A percentile compares a stretch with the other conserved stretches of the same genome.
Evolutionary conservation across 2,888 invertebrate genomes (phyloP).

Genomic region (Arctia plantaginis): DNA sequence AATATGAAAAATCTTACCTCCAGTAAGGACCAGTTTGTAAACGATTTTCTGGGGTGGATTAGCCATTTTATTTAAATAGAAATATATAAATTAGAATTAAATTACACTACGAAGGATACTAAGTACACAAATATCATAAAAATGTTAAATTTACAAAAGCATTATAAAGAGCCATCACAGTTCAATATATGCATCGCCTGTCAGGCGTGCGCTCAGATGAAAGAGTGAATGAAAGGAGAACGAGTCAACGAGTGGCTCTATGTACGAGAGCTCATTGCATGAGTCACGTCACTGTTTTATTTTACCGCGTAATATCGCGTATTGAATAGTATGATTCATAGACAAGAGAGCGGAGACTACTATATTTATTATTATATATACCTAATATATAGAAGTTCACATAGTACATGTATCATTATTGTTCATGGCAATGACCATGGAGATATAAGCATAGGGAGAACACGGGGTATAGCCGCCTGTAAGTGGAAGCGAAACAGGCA

Average conservation of each 20-base stretch:
- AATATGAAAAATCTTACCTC: constrained; percentile 88
- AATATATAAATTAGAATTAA: constrained; percentile 74
- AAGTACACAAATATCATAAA: constrained; percentile 84
- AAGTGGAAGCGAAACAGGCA: no score
- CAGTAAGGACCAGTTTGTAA: constrained; percentile 95
- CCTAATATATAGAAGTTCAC: no score
- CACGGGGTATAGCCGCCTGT: no score
- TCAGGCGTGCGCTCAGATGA: constrained; percentile 81
- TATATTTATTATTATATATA: no score
- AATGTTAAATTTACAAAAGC: constrained; percentile 82
- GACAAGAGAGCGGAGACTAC: constrained; percentile 12
- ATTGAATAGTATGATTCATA: constrained; percentile 42
- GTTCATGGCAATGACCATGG: background rate
- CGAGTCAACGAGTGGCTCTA: constrained; percentile 28
- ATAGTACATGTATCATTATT: no score
- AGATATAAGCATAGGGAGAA: no score
- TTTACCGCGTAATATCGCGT: constrained; percentile 25
- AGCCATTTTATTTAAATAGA: constrained; percentile 77
- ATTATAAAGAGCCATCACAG: constrained; percentile 82
- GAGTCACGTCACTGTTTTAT: constrained; percentile 22
- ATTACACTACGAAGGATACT: constrained; percentile 78
- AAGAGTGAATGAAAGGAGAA: constrained; percentile 53
- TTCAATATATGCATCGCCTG: constrained; percentile 80
- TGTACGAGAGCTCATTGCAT: background rate
- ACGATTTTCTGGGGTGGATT: constrained; percentile 88